Percentiles rank a stretch among this genome's conserved stretches.
phyloP scores from a whole-genome alignment of 2,113 vertebrate species.

The human region GRCh38 chr22:44606001-44606500 shows the following conservation, averaged over 20 bases:
- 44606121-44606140: neutral
- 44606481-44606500: neutral
- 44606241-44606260: conserved; percentile 36
- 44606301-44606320: conserved; percentile 79
- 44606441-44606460: neutral
- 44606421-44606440: neutral
- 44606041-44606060: neutral
- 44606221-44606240: accelerated
- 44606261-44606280: conserved; percentile 53
- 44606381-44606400: conserved; percentile 51
- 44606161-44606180: accelerated
- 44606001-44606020: neutral
- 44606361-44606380: conserved; percentile 67
- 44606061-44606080: neutral
- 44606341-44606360: conserved; percentile 68
- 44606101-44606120: accelerated
- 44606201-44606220: neutral
- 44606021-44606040: accelerated
- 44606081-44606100: accelerated
- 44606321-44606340: conserved; percentile 78
- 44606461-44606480: neutral
- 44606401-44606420: neutral
- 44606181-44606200: accelerated
- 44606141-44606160: accelerated
- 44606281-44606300: conserved; percentile 62